Conservation (phyloP, 1,140 invertebrate species). For the Magallana gigas region DNA sequence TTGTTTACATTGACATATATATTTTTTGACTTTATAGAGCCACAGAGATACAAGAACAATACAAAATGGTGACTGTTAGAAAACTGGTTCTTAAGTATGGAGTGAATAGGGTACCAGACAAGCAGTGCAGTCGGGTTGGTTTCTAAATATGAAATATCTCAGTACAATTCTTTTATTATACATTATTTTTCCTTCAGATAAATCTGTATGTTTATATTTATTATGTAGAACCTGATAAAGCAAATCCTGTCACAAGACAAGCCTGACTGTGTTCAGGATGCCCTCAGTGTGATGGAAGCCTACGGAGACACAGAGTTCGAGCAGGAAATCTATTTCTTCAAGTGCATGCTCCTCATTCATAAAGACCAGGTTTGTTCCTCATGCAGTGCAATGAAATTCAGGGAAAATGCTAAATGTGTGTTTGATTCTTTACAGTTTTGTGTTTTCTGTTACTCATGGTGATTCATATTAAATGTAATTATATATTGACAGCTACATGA, state of each 20-base stretch:
- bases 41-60: slow-evolving; percentile 63
- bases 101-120: slow-evolving; percentile 57
- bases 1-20: too few relatives aligned
- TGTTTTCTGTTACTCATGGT: too few relatives aligned
- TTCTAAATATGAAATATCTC: not conserved
- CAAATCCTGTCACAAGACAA: slow-evolving; percentile 67
- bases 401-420: too few relatives aligned
- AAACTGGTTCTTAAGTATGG: slow-evolving; percentile 71
- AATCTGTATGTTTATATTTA: not conserved
- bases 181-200: not conserved
- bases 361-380: slow-evolving; percentile 63
- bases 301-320: slow-evolving; percentile 56
- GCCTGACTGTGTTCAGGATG: slow-evolving; percentile 66
- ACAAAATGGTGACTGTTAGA: slow-evolving; percentile 64
- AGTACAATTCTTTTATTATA: not conserved
- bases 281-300: slow-evolving; percentile 64
- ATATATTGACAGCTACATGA: slow-evolving; percentile 52
- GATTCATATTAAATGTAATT: too few relatives aligned
- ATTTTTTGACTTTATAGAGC: slow-evolving; percentile 58
- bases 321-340: slow-evolving; percentile 65
- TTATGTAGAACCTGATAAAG: slow-evolving; percentile 61
- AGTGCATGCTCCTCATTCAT: slow-evolving; percentile 63
- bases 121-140: not conserved
- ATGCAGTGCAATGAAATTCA: not conserved
- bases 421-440: too few relatives aligned